These are phyloP conservation scores for Carcina quercana DNA, from an alignment of 2,888 invertebrate species.

Conservation along the genomic window DNA sequence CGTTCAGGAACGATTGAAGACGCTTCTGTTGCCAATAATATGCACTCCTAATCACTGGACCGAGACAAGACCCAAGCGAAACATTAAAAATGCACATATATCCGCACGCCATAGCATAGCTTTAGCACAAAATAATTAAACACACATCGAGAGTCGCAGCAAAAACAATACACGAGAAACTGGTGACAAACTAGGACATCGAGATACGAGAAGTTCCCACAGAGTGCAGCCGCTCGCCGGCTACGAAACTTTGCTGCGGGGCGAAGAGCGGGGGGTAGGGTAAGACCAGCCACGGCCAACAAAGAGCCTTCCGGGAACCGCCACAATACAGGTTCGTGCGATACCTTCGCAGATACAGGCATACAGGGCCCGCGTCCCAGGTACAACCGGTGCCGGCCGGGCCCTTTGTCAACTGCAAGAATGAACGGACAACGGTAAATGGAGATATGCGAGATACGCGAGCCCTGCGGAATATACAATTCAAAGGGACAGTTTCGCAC, in stretches of 20 bases:
- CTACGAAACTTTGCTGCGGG: conserved; percentile 15
- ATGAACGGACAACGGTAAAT: conserved; percentile 41
- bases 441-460: too few species aligned
- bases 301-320: conserved; percentile 71
- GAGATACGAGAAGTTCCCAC: conserved; percentile 33
- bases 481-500: too few species aligned
- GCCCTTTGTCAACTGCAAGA: conserved; percentile 53
- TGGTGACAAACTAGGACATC: conserved; percentile 2
- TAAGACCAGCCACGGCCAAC: conserved; percentile 30
- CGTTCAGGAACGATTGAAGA: too few species aligned
- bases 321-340: conserved; percentile 73
- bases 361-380: conserved; percentile 35
- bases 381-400: conserved; percentile 33
- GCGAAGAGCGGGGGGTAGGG: conserved; percentile 28
- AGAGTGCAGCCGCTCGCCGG: conserved; percentile 21
- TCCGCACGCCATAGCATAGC: too few species aligned
- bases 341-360: conserved; percentile 70
- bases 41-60: too few species aligned
- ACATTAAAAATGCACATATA: too few species aligned
- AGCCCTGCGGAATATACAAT: too few species aligned
- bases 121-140: too few species aligned
- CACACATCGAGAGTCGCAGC: too few species aligned
- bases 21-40: too few species aligned
- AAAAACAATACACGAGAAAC: too few species aligned
- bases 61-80: too few species aligned